A percentile compares a stretch with the other conserved stretches of the same genome.
These are phyloP conservation scores for Triplophysa bombifrons DNA, from an alignment of 2,797 vertebrate species.

Conservation along the genomic window DNA sequence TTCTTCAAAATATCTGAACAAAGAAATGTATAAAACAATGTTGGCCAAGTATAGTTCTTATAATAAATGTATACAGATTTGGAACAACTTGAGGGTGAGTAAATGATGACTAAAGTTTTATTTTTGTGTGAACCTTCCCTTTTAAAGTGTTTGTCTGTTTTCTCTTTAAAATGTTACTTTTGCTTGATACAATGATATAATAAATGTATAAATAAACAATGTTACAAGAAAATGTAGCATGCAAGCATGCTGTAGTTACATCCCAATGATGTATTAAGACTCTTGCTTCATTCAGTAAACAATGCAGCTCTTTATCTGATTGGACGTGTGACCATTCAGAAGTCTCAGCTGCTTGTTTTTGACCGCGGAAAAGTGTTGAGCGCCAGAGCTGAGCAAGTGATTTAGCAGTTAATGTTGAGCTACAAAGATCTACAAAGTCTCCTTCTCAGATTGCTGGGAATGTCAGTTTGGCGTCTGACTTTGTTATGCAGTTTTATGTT, in stretches of 20 bases:
- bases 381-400: conserved; percentile 7
- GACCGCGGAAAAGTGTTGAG: background rate
- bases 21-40: no score
- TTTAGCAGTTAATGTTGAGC: background rate
- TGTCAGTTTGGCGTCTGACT: no score
- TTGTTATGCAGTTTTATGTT: no score
- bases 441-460: no score
- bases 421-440: background rate
- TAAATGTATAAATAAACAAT: background rate
- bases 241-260: conserved; percentile 17
- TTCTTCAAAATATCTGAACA: no score
- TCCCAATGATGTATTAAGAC: conserved; percentile 10
- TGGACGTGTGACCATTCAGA: background rate
- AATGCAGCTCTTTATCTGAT: conserved; percentile 38
- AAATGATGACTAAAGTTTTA: no score
- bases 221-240: no score
- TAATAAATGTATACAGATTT: no score
- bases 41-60: no score
- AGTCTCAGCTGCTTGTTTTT: conserved; percentile 26
- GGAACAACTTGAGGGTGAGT: no score
- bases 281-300: conserved; percentile 21
- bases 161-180: background rate
- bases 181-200: background rate
- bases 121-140: background rate
- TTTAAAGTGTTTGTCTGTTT: background rate